Base-by-base conservation (phyloP, 2,888 invertebrate species). In the Prosopocoilus inquinatus region DNA sequence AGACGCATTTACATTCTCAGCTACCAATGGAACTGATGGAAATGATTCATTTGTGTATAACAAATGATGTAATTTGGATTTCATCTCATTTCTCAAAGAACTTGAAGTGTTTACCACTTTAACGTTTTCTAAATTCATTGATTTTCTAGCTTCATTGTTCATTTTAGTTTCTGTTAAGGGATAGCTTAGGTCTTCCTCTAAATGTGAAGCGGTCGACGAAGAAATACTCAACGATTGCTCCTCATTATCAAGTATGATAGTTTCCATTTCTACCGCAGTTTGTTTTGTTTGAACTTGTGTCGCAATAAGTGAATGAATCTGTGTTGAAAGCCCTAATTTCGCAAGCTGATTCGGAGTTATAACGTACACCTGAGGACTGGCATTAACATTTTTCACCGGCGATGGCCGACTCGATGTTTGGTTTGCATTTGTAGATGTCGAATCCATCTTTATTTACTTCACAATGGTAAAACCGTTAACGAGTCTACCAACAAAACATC, bases 301-400 rank as follows among this genome's bases (percentile, higher is more conserved):
- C n/a, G 47, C 47, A 5, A 41, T 34, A 8, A 35, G 16, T 1
- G 28, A 16, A 35, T 48, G 16, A 32, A 48, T 16, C 20, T 48
- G 38, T 3, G 34, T 41, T n/a, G 34, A 15, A 12, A 53, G 34
- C 4, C 59, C 61, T 32, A 61, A 47, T 50, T 59, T 53, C 11
- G 50, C 55, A 13, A 61, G 53, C 50, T 59, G 59, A 9, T 59
- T 56, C 1, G 61, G 61, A 11, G 61, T 59, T 39, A 61, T 57
- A 32, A 61, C 47, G 2, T 59, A 28, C 34, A 59, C 50, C 43
- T 58, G 47, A 9, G 56, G 43, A 45, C 28, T 28, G 20, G 20
- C 20, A 28, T 28, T 28, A 28, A 28, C 20, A 4, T 28, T 28
- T 28, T 28, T 15, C 16, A 9, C 9, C 41, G 41, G 12, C 38